Evolutionary conservation across 2,113 vertebrate genomes (phyloP), one percentile per base, ranked within the genome.

Genomic region (Sander vitreus): DNA sequence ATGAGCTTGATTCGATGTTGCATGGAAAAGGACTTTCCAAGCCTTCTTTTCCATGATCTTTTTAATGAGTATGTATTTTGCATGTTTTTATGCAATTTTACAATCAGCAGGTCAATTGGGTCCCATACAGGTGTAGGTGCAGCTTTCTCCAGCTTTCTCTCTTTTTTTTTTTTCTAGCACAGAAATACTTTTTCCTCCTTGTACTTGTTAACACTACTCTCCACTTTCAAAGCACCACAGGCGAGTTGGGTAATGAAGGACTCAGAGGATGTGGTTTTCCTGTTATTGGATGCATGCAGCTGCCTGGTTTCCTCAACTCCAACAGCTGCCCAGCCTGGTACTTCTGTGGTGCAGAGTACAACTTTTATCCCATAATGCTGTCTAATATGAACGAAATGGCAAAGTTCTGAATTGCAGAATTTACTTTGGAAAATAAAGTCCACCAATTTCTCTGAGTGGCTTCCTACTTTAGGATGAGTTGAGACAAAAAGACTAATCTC

Each of bases 401-500:
- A 57, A 73, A 63, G 48, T 39, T 39, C 36, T 19, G 1, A 48
- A 36, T 15, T 15, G 19, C 2, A 25, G 14, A 65, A 48, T 66
- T 68, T 39, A n/a, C 16, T 48, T 11, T n/a, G 39, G 43, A 48
- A 36, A 54, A 39, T 47, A 25, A 39, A 47, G 48, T 64, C 47
- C 39, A 27, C 27, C 5, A 33, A 27, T 60, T 55, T 25, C 43
- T 58, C 36, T 21, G 15, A 68, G 48, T 1, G 1, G 63, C 74
- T 47, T 36, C 4, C 45, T 47, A 27, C 70, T 78, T 59, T 21
- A 53, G 18, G 69, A 73, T 18, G 67, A 76, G 9, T 19, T 45
- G 23, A 62, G 39, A 72, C 30, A 69, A 58, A 62, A 23, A 50
- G 11, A 48, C n/a, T n/a, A 75, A 79, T 79, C 51, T 58, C 15